Conservation (phyloP, 2,888 invertebrate genomes). For the Hermaeophaga mercurialis region DNA sequence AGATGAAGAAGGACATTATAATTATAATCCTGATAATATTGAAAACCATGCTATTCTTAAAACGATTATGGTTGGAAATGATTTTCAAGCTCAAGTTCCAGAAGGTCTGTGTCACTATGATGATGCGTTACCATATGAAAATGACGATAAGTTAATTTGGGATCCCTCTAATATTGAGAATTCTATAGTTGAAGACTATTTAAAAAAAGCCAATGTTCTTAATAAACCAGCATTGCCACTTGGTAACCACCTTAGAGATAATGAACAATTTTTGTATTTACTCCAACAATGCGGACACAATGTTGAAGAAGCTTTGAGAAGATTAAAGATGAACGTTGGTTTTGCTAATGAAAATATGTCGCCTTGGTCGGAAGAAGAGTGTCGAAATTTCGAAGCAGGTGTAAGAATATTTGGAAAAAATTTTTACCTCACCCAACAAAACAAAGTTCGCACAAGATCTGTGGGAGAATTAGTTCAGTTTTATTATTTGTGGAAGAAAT, state of each 20-base stretch:
- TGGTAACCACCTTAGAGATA: constrained; percentile 82
- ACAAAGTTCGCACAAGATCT: constrained; percentile 85
- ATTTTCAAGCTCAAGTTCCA: constrained; percentile 93
- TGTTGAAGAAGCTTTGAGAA: constrained; percentile 85
- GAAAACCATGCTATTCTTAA: constrained; percentile 76
- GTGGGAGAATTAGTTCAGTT: constrained; percentile 98
- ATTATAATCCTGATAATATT: constrained; percentile 80
- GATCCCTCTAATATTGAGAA: constrained; percentile 80
- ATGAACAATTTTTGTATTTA: constrained; percentile 87
- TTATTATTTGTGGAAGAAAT: constrained; percentile 98
- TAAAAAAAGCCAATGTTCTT: constrained; percentile 63
- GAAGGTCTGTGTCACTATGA: constrained; percentile 91
- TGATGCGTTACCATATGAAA: constrained; percentile 91
- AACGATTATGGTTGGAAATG: constrained; percentile 95
- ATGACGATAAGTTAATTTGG: constrained; percentile 95
- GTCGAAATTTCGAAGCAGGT: constrained; percentile 95
- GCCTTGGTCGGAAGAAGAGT: constrained; percentile 95
- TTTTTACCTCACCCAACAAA: constrained; percentile 91
- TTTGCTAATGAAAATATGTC: constrained; percentile 65
- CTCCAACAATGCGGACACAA: constrained; percentile 95
- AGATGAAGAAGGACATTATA: constrained; percentile 73
- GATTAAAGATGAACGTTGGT: constrained; percentile 61
- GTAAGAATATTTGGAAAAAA: constrained; percentile 88
- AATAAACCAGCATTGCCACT: constrained; percentile 65
- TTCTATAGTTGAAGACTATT: constrained; percentile 78